Conservation (phyloP, 2,113 vertebrate species). For the Arvicanthis niloticus region DNA sequence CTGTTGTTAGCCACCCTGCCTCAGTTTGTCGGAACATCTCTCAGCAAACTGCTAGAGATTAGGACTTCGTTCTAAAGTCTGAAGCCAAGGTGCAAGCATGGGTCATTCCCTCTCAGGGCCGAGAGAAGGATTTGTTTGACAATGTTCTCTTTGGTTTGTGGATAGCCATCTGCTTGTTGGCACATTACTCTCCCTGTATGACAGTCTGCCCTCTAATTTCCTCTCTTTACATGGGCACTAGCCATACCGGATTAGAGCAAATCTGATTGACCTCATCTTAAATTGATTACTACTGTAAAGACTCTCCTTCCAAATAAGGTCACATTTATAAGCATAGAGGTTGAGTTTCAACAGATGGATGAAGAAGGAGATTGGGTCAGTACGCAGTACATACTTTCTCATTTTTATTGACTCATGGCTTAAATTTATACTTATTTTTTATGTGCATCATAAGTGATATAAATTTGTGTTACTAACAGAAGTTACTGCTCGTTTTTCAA, state of each 20-base stretch:
- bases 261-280: not conserved
- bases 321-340: not conserved
- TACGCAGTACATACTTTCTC: not conserved
- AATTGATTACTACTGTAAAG: slow-evolving; percentile 15
- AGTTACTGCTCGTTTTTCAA: not conserved
- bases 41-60: slow-evolving; percentile 4
- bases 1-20: not conserved
- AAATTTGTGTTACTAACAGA: not conserved
- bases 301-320: not conserved
- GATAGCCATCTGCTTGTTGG: not conserved
- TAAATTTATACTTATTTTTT: not conserved
- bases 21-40: not conserved
- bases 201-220: not conserved
- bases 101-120: not conserved
- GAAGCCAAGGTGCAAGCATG: not conserved
- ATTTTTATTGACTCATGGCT: slow-evolving; percentile 15
- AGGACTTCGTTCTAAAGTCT: not conserved
- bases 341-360: not conserved
- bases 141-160: not conserved
- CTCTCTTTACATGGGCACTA: not conserved
- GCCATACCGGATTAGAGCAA: not conserved
- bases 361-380: not conserved
- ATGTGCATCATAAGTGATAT: not conserved
- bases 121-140: not conserved
- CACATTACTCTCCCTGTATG: not conserved